Base-by-base conservation (phyloP, 1,140 invertebrate species). In the Oedothorax gibbosus region DNA sequence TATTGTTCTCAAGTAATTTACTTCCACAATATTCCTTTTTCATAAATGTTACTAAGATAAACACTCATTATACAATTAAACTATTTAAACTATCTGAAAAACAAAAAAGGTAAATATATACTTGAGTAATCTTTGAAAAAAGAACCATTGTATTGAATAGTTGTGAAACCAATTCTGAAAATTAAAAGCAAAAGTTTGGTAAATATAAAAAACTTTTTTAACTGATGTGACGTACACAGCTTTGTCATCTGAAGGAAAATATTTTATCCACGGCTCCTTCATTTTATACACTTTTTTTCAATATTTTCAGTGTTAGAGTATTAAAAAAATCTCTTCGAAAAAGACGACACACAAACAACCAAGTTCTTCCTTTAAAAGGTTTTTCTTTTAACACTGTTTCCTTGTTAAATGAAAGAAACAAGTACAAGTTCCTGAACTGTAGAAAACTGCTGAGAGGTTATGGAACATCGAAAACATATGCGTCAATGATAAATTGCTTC, bases 391-490 rank as follows among this genome's bases (percentile, higher is more conserved):
- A 50, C 51, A 66, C 18, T 75, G 54, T 79, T 66, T 79, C 77
- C 62, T 54, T 66, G 77, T 79, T 57, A 50, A 78, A 78, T 64
- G 15, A n/a, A 78, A 62, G 62, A 79, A 66, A 35, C 35, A 79
- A 79, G 77, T 66, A 53, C 77, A 62, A 49, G 62, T 77, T 77
- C 60, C 75, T 77, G 75, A 77, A 50, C 75, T 77, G 57, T 62
- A 79, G 77, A 49, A 79, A 79, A 79, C 64, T 64, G 56, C 57
- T 18, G 53, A 65, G 62, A 78, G 76, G 62, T 49, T 51, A 78
- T 78, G 62, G 49, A 66, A 66, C 62, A 79, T 79, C 77, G 64
- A 79, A 79, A 79, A 79, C 77, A 79, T 68, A 79, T 77, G 75
- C 77, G 77, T 53, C 12, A 79, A 21, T 79, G 77, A 79, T 79